Conservation (phyloP, 2,113 vertebrate genomes). For the Daphoenositta chrysoptera region DNA sequence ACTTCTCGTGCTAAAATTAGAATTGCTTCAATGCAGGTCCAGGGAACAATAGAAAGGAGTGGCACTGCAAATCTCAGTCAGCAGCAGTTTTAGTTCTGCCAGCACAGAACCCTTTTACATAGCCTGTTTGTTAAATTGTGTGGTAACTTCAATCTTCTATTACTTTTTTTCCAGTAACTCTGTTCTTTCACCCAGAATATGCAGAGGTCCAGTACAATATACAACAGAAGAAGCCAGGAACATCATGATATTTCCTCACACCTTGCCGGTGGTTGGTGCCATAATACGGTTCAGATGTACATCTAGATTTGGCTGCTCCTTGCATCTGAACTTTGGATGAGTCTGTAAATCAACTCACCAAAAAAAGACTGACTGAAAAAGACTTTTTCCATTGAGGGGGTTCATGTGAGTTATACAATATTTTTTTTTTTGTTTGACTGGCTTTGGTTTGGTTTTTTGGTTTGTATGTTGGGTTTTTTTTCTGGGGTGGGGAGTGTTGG, state of each 20-base stretch:
- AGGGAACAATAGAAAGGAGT: not conserved
- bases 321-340: not conserved
- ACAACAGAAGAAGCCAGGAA: not conserved
- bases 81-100: not conserved
- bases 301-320: not conserved
- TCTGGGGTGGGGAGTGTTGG: fast-evolving
- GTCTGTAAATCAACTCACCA: not conserved
- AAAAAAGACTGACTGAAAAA: not conserved
- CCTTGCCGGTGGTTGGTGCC: not conserved
- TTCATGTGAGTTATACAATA: not conserved
- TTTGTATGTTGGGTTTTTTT: not conserved
- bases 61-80: not conserved
- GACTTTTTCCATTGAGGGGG: not conserved
- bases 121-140: not conserved
- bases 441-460: not conserved
- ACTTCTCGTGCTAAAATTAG: not conserved
- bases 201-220: not conserved
- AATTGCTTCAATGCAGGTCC: not conserved
- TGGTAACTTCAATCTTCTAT: not conserved
- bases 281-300: not conserved
- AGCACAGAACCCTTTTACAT: not conserved
- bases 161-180: not conserved
- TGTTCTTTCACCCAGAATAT: not conserved
- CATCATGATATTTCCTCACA: not conserved
- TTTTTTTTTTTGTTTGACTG: not conserved